Evolutionary conservation across 2,113 vertebrate species (phyloP).

Genomic region (Polypterus bichir): DNA sequence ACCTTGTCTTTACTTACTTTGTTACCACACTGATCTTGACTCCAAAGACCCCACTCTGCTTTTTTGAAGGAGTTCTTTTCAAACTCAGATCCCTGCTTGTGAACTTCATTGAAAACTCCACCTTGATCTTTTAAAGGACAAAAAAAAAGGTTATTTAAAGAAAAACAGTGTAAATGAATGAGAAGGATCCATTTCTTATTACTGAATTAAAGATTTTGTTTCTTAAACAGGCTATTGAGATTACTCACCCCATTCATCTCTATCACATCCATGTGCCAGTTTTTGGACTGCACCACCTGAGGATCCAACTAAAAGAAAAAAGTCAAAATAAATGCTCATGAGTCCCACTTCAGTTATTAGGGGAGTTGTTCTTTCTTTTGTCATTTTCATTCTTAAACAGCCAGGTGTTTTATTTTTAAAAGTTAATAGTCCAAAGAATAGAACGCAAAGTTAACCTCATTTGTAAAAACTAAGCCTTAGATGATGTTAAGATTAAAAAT

Average conservation of each 20-base stretch:
- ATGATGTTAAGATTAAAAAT: too few relatives aligned
- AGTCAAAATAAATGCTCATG: neutral
- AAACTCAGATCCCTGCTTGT: slow-evolving; percentile 93
- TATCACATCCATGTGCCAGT: slow-evolving; percentile 94
- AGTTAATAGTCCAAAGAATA: too few relatives aligned
- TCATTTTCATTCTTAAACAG: too few relatives aligned
- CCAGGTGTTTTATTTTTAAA: too few relatives aligned
- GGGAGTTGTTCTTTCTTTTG: too few relatives aligned
- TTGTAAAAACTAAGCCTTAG: too few relatives aligned
- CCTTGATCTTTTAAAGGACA: slow-evolving; percentile 70
- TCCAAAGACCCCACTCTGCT: slow-evolving; percentile 93
- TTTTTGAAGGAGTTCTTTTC: slow-evolving; percentile 93
- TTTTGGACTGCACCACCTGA: slow-evolving; percentile 88
- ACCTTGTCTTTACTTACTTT: slow-evolving; percentile 52
- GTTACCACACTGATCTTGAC: slow-evolving; percentile 97
- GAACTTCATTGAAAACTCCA: slow-evolving; percentile 98
- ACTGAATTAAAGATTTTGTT: too few relatives aligned
- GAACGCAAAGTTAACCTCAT: too few relatives aligned
- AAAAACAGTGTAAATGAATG: slow-evolving; percentile 7
- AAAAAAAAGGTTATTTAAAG: neutral
- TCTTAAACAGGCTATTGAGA: neutral
- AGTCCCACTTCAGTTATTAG: too few relatives aligned
- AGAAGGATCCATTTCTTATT: slow-evolving; percentile 4
- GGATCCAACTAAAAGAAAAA: slow-evolving; percentile 74
- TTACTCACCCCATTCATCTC: slow-evolving; percentile 93